Evolutionary conservation across 37 sponge, comb jelly and placozoan species (phyloP).

Genomic region (Spongilla lacustris): DNA sequence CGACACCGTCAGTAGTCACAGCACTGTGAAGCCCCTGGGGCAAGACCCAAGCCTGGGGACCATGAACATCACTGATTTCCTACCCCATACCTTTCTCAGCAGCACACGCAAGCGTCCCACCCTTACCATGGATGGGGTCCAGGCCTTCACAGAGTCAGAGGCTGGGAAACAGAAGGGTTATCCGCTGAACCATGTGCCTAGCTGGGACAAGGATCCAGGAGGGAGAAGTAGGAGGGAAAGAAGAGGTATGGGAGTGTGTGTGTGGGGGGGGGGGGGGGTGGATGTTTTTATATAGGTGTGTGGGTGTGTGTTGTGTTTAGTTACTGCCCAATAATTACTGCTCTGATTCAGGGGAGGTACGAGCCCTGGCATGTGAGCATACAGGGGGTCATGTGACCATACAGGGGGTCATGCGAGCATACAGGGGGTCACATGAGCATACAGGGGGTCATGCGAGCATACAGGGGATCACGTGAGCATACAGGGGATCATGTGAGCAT

Average conservation of each 20-base stretch:
- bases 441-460: too few relatives aligned
- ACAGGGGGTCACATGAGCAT: too few relatives aligned
- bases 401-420: too few relatives aligned
- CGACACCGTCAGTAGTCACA: not conserved
- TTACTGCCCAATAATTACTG: too few relatives aligned
- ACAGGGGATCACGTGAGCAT: too few relatives aligned
- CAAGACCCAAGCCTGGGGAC: too few relatives aligned
- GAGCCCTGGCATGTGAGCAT: too few relatives aligned
- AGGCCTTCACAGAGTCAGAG: slow-evolving; percentile 15
- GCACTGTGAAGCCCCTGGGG: not conserved
- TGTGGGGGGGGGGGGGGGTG: not conserved
- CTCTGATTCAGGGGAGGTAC: too few relatives aligned
- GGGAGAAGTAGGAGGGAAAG: not conserved
- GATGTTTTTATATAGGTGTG: not conserved
- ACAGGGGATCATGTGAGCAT: too few relatives aligned
- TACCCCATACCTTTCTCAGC: not conserved
- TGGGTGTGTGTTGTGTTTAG: not conserved
- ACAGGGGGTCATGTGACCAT: too few relatives aligned
- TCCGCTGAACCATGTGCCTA: not conserved
- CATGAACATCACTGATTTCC: not conserved
- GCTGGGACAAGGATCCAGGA: not conserved
- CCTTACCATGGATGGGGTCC: not conserved
- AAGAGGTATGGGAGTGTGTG: not conserved
- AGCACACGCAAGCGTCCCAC: not conserved
- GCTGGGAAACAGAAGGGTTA: slow-evolving; percentile 25